Evolutionary conservation across 2,888 invertebrate species (phyloP).

Genomic region (Aromia moschata): DNA sequence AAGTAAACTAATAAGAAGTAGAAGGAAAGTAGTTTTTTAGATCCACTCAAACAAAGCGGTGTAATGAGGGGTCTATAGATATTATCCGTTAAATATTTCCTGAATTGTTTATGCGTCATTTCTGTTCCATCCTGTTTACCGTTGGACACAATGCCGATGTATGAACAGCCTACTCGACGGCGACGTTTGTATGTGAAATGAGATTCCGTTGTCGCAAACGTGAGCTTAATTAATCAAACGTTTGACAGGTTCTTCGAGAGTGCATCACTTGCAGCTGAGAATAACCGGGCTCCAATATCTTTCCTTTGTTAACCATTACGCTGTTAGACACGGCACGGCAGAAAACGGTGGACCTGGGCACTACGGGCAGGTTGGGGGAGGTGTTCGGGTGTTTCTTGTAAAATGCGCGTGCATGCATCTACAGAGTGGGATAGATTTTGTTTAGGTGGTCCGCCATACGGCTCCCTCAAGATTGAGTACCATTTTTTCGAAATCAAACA

Average conservation of each 20-base stretch:
- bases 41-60: too few species aligned
- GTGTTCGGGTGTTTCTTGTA: not conserved
- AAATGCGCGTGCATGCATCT: not conserved
- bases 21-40: too few species aligned
- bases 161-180: not conserved
- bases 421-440: too few species aligned
- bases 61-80: too few species aligned
- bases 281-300: slow-evolving; percentile 20
- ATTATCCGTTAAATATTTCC: too few species aligned
- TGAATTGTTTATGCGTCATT: not conserved
- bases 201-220: slow-evolving; percentile 15
- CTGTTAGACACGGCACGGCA: slow-evolving; percentile 14
- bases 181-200: slow-evolving; percentile 6
- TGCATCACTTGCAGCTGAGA: slow-evolving; percentile 25
- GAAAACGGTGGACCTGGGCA: not conserved
- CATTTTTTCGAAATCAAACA: too few species aligned
- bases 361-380: too few species aligned
- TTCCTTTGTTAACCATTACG: slow-evolving; percentile 23
- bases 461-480: too few species aligned
- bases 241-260: slow-evolving; percentile 21
- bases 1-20: too few species aligned
- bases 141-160: slow-evolving; percentile 7
- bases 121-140: not conserved
- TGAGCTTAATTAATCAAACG: slow-evolving; percentile 19
- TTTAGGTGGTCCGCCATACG: too few species aligned